These are phyloP conservation scores for Oreortyx pictus DNA, from an alignment of 2,797 vertebrate genomes.

Conservation along the genomic window DNA sequence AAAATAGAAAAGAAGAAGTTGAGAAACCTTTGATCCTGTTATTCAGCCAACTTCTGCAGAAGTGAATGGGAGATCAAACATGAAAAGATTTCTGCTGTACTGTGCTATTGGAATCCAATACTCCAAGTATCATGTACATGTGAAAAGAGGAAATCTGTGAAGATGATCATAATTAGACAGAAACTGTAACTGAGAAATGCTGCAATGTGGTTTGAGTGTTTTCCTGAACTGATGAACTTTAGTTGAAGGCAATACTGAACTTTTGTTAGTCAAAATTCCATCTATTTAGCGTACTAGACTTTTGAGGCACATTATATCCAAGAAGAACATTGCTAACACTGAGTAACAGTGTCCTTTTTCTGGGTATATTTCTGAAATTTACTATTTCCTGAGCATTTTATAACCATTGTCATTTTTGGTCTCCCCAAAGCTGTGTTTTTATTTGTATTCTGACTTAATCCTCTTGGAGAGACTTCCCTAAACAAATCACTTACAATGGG, in stretches of 20 bases:
- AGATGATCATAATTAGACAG: constrained; percentile 40
- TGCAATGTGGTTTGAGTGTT: not conserved
- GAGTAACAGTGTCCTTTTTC: not conserved
- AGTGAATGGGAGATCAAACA: constrained; percentile 78
- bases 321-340: not conserved
- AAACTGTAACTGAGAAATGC: constrained; percentile 44
- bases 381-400: not conserved
- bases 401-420: not conserved
- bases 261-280: not conserved
- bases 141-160: constrained; percentile 67
- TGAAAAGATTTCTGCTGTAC: constrained; percentile 58
- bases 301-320: not conserved
- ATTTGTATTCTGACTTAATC: not conserved
- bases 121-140: constrained; percentile 54
- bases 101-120: constrained; percentile 77
- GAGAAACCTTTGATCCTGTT: constrained; percentile 77
- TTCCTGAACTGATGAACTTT: not conserved
- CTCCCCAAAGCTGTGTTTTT: not conserved
- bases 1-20: constrained; percentile 54
- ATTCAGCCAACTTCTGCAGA: constrained; percentile 67
- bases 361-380: not conserved
- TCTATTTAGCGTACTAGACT: not conserved
- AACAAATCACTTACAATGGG: not conserved
- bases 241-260: not conserved
- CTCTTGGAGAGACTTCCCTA: not conserved